These are phyloP conservation scores for Lamprotornis superbus DNA, from an alignment of 2,113 vertebrate genomes.

Conservation along the genomic window DNA sequence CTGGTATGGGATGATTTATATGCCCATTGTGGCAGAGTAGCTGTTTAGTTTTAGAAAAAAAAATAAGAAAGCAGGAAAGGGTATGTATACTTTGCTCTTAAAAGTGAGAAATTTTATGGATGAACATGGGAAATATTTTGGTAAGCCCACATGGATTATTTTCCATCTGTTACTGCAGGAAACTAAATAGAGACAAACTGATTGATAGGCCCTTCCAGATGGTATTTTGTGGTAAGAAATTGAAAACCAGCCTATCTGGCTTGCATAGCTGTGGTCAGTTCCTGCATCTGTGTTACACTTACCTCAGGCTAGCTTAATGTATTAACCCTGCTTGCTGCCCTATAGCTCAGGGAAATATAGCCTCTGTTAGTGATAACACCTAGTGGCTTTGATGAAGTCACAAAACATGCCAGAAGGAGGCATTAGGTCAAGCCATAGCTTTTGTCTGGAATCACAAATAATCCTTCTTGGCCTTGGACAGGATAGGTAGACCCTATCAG, in stretches of 20 bases:
- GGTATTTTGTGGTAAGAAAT: background rate
- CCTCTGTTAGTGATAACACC: background rate
- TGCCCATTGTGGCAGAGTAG: background rate
- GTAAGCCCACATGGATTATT: background rate
- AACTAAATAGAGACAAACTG: background rate
- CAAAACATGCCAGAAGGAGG: background rate
- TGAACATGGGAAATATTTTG: background rate
- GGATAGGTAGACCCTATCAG: background rate
- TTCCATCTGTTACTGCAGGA: background rate
- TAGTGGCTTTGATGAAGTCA: background rate
- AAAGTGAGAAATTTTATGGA: background rate
- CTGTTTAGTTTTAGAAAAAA: background rate
- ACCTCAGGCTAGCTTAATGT: background rate
- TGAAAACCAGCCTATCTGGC: background rate
- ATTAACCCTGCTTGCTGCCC: background rate
- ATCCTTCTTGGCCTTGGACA: background rate
- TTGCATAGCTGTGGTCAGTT: background rate
- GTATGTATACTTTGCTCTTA: background rate
- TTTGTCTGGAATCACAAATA: background rate
- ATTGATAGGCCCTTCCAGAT: background rate
- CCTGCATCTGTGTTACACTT: background rate
- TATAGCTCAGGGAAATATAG: background rate
- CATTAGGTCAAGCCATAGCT: background rate
- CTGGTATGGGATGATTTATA: background rate
- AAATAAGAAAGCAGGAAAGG: background rate